Conservation (phyloP, 2,113 vertebrate genomes). For the Syrmaticus mikado region DNA sequence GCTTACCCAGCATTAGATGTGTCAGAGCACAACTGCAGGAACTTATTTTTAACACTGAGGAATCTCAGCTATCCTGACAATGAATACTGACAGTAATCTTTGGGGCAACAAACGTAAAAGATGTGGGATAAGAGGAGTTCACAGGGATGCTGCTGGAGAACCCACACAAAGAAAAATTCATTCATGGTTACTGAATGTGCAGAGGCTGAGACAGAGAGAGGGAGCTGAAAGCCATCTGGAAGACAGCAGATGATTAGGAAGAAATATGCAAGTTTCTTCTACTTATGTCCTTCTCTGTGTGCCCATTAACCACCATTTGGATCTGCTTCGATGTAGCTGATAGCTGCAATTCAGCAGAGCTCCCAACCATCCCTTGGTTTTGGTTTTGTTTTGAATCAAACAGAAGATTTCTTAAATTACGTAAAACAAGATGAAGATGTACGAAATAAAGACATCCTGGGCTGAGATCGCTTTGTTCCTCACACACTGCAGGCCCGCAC, state of each 20-base stretch:
- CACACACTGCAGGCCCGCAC: not conserved
- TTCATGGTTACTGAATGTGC: not conserved
- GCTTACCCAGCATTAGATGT: conserved; percentile 28
- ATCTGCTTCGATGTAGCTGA: not conserved
- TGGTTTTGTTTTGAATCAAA: not conserved
- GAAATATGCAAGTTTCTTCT: not conserved
- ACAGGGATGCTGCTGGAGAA: not conserved
- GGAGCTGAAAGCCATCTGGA: not conserved
- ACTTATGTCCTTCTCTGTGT: not conserved
- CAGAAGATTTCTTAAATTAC: not conserved
- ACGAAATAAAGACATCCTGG: not conserved
- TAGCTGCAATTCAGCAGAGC: not conserved
- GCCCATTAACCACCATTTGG: not conserved
- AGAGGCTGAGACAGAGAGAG: not conserved
- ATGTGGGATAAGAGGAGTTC: not conserved
- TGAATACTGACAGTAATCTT: not conserved
- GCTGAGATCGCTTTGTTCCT: not conserved
- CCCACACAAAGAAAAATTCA: not conserved
- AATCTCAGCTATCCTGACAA: not conserved
- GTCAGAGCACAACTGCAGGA: not conserved
- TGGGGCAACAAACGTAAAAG: not conserved
- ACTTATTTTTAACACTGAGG: not conserved
- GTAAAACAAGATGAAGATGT: not conserved
- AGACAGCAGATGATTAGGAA: conserved; percentile 3
- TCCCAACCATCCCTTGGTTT: not conserved